phyloP scores from a whole-genome alignment of 2,797 vertebrate genomes.

The Characodon lateralis region DNA sequence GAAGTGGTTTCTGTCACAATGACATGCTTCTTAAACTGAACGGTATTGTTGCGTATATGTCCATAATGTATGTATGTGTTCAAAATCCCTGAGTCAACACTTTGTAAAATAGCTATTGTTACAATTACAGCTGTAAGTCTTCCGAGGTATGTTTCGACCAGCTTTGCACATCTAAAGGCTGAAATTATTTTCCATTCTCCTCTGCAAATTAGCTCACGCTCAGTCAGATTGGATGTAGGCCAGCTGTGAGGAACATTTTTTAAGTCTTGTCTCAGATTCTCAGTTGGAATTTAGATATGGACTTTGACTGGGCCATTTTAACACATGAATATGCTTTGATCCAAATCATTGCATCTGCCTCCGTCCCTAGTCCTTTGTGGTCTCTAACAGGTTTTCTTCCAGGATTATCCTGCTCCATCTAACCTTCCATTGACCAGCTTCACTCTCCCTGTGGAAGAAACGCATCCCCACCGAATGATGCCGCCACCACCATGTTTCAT shows the following conservation, averaged over 20 bases:
- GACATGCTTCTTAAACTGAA: constrained; percentile 4
- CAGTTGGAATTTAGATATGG: not conserved
- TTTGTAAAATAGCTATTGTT: not conserved
- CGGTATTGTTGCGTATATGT: no score
- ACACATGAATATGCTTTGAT: not conserved
- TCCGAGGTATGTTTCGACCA: not conserved
- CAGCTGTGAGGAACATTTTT: not conserved
- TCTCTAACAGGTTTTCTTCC: no score
- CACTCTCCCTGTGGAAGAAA: no score
- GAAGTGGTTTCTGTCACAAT: not conserved
- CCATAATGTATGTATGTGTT: no score
- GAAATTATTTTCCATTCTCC: not conserved
- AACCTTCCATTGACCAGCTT: no score
- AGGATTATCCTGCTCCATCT: no score
- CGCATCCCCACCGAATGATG: no score
- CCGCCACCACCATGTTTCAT: no score
- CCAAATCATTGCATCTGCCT: not conserved
- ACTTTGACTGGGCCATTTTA: not conserved
- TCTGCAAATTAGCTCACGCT: no score
- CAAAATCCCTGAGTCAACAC: no score
- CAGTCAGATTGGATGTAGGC: not conserved
- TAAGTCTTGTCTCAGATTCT: not conserved
- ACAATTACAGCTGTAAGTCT: not conserved
- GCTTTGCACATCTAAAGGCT: not conserved
- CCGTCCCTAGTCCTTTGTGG: not conserved